phyloP scores from a whole-genome alignment of 2,888 invertebrate genomes.

The Drosophila lutescens region DNA sequence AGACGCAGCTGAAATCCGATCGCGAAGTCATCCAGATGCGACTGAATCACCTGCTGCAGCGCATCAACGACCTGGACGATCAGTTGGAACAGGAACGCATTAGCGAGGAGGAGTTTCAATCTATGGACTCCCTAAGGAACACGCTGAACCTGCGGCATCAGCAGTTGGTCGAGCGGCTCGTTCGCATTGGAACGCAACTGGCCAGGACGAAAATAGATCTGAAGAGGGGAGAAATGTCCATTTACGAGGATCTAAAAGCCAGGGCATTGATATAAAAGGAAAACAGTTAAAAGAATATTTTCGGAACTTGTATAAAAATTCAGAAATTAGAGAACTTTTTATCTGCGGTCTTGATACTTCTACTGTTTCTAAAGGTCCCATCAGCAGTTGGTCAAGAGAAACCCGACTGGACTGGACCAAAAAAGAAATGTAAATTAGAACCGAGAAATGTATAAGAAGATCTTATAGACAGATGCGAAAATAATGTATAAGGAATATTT shows the following conservation, averaged over 20 bases:
- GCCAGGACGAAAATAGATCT: background rate
- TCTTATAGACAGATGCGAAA: too few relatives aligned
- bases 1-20: background rate
- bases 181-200: slow-evolving; percentile 1
- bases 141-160: background rate
- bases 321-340: too few relatives aligned
- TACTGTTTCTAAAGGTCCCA: too few relatives aligned
- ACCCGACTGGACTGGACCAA: too few relatives aligned
- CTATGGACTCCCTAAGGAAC: background rate
- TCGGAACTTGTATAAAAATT: too few relatives aligned
- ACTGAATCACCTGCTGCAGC: background rate
- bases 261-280: background rate
- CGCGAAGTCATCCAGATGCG: background rate
- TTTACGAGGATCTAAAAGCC: background rate
- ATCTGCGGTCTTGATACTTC: too few relatives aligned
- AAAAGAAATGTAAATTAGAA: too few relatives aligned
- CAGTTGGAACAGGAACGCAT: background rate
- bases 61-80: background rate
- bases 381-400: too few relatives aligned
- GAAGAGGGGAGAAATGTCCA: background rate
- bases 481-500: too few relatives aligned
- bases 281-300: too few relatives aligned
- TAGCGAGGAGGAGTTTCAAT: background rate
- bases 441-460: too few relatives aligned
- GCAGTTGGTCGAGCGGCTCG: background rate